Evolutionary conservation across 2,888 invertebrate genomes (phyloP), one percentile per base, ranked within the genome.

Genomic region (Temnothorax unifasciatus): DNA sequence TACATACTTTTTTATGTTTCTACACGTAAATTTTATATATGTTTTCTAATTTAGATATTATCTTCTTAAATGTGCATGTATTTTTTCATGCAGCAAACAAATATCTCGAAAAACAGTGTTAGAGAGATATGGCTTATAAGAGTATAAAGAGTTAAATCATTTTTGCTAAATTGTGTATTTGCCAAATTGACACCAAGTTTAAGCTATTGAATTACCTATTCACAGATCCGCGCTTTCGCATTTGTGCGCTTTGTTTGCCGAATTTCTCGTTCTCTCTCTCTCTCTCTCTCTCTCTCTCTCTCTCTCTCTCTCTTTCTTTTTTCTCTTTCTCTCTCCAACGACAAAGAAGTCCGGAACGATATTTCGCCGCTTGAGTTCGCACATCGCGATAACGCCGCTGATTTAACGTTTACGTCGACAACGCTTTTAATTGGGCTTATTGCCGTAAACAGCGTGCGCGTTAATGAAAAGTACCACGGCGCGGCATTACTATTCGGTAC

Each of bases 401-500:
- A 82, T 89, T 85, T 83, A 87, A 89, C 83, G 89, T 86, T 87
- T 89, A 75, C 84, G 74, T 82, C 85, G 86, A 88, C 86, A 83
- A 90, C 88, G 92, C 91, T 93, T 93, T 93, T 93, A 93, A 93
- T 93, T 93, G 93, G 91, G 91, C 92, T 92, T 93, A 92, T 92
- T 93, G 91, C 90, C 90, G 91, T 90, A 92, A 92, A 92, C 89
- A 90, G 91, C 84, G 87, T 82, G 86, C 85, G 90, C 91, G 92
- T 92, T 93, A 93, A 93, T 94, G 93, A 93, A 94, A 93, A 94
- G 93, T 93, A 91, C 92, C 89, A 90, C 92, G 89, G 85, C 90
- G 88, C 89, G 90, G 87, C 92, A 93, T 93, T 93, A 93, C 94
- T 93, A 93, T 94, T 93, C 93, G 93, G 91, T 93, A 94, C 93